Conservation (phyloP, 2,113 vertebrate genomes). For the Chroicocephalus ridibundus region DNA sequence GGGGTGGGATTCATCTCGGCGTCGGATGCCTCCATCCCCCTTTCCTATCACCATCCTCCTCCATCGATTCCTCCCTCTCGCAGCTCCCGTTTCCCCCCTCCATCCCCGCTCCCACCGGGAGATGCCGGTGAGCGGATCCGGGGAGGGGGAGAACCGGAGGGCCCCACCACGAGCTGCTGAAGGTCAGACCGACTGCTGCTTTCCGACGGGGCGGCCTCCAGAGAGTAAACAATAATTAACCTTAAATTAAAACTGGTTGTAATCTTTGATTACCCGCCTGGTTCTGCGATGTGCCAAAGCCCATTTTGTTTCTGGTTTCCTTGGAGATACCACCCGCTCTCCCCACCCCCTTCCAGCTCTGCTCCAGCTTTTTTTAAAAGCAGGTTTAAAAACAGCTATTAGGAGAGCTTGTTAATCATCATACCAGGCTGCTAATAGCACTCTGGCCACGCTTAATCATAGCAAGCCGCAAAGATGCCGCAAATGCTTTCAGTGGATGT, state of each 20-base stretch:
- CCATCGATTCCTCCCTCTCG: neutral
- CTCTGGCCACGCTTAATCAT: conserved; percentile 38
- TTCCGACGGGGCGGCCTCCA: neutral
- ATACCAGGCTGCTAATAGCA: conserved; percentile 45
- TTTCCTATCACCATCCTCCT: neutral
- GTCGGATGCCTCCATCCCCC: neutral
- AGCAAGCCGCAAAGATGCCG: neutral
- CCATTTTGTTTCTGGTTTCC: conserved; percentile 67
- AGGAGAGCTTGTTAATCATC: conserved; percentile 55
- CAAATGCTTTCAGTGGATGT: neutral
- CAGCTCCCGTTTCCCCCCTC: neutral
- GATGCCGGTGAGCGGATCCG: rapidly evolving
- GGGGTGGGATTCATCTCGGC: neutral
- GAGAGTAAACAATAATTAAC: conserved; percentile 71
- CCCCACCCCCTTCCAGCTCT: neutral
- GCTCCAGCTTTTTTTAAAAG: neutral
- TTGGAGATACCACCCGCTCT: conserved; percentile 53
- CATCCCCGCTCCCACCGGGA: neutral
- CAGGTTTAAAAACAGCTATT: conserved; percentile 65
- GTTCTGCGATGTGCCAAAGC: conserved; percentile 10
- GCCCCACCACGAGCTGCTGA: neutral
- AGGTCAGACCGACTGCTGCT: conserved; percentile 4
- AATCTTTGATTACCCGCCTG: conserved; percentile 40
- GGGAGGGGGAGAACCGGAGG: neutral
- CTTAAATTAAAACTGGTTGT: conserved; percentile 63